Base-by-base conservation (phyloP, 2,797 vertebrate genomes). In the Heterohyrax brucei region DNA sequence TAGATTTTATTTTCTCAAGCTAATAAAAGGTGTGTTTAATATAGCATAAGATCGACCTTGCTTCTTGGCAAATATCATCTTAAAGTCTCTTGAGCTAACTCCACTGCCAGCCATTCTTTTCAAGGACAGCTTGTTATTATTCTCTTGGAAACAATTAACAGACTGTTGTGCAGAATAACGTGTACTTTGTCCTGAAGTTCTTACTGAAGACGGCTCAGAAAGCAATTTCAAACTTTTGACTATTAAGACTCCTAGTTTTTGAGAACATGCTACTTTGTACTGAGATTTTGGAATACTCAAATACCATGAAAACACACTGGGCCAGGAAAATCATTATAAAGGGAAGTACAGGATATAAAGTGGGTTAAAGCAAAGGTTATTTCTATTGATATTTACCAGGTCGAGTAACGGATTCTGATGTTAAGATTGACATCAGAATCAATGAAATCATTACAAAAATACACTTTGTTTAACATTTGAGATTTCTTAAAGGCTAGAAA, bases 121-220 rank as follows among this genome's bases (percentile, higher is more conserved):
- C 97, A 98, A 98, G 97, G 98, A 96, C 89, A 19, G 88, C 56
- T 96, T 97, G 95, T 96, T 97, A 97, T 97, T 97, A 96, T 94
- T 97, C 87, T 97, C 96, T 96, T 91, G 94, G 95, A 98, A 98
- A 98, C 86, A 98, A 97, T 97, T 98, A 98, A 97, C 97, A 91
- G 89, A 72, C 72, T 96, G 96, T 94, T 30, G 0, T 80, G 80
- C 53, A 92, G 94, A 98, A 92, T 96, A 98, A 97, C 89, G 89
- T 95, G 88, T 66, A 87, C 30, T 97, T 92, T 80, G 30, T 97
- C 82, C 44, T 94, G 44, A 85, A 97, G 84, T 81, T 91, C 19
- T 92, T 95, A 92, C 22, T 96, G 80, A 93, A 95, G 72, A 87
- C 33, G 53, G 53, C 30, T 61, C 33, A 86, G 88, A 93, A 66